Conservation (phyloP, 1,140 invertebrate genomes). For the Cydia pomonella region DNA sequence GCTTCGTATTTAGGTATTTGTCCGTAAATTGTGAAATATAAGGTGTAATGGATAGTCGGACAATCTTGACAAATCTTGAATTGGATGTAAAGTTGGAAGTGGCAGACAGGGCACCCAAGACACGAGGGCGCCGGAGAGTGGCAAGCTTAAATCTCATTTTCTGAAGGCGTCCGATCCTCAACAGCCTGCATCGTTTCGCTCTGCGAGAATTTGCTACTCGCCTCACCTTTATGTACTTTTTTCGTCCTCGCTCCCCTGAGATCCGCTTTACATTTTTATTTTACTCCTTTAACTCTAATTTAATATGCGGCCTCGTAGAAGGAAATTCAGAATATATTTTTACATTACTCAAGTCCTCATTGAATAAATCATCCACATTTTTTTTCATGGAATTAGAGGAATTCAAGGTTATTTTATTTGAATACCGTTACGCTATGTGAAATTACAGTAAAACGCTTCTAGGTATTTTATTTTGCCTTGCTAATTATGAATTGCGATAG, state of each 20-base stretch:
- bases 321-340: conserved; percentile 60
- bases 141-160: conserved; percentile 51
- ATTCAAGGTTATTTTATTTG: conserved; percentile 12
- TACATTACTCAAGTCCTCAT: conserved; percentile 52
- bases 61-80: not conserved
- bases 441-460: not conserved
- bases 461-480: not conserved
- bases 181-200: conserved; percentile 43
- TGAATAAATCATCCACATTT: conserved; percentile 46
- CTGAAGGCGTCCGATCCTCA: conserved; percentile 41
- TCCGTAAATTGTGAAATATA: not conserved
- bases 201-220: conserved; percentile 44
- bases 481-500: conserved; percentile 11
- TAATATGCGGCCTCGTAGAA: conserved; percentile 61
- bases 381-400: not conserved
- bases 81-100: not conserved
- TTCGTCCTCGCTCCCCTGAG: conserved; percentile 48
- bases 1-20: not conserved
- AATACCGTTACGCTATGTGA: not conserved
- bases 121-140: conserved; percentile 7
- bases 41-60: not conserved
- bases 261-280: conserved; percentile 62
- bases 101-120: not conserved
- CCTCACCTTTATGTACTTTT: conserved; percentile 45
- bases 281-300: conserved; percentile 65